Percentiles rank a stretch among this genome's conserved stretches.
phyloP scores from a whole-genome alignment of 2,888 invertebrate species.

The Athalia rosae region DNA sequence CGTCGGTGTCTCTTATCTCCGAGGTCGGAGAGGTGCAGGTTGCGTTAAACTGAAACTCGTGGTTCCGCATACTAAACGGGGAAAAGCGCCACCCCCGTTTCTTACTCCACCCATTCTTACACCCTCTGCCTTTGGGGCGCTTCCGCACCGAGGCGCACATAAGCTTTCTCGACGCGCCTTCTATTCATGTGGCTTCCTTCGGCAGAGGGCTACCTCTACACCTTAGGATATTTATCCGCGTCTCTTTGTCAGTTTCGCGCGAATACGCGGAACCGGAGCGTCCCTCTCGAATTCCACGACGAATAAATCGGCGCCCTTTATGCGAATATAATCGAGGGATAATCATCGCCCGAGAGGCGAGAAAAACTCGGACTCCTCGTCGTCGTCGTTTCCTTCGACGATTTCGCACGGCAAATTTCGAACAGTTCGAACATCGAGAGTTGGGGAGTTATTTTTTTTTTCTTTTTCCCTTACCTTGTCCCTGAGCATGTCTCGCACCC shows the following conservation, averaged over 20 bases:
- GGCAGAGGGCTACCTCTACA: background rate
- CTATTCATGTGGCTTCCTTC: background rate
- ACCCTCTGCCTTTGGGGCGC: background rate
- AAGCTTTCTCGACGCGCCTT: slow-evolving; percentile 2
- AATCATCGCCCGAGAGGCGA: no score
- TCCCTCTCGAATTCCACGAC: no score
- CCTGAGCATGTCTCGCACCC: slow-evolving; percentile 90
- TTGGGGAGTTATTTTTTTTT: no score
- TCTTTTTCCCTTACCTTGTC: slow-evolving; percentile 84
- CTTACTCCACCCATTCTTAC: slow-evolving; percentile 1
- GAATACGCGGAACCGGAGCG: no score
- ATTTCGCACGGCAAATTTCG: no score
- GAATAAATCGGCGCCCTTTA: no score
- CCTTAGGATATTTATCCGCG: no score
- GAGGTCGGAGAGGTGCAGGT: slow-evolving; percentile 51
- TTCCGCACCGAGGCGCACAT: background rate
- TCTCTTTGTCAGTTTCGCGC: no score
- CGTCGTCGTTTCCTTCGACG: no score
- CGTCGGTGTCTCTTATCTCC: slow-evolving; percentile 66
- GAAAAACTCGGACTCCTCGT: no score
- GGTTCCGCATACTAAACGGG: slow-evolving; percentile 67
- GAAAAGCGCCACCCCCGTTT: slow-evolving; percentile 12
- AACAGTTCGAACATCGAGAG: no score
- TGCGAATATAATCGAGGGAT: no score
- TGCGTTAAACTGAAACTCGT: slow-evolving; percentile 69